A percentile compares a stretch with the other conserved stretches of the same genome.
These are phyloP conservation scores for Speoplatyrhinus poulsoni DNA, from an alignment of 2,113 vertebrate genomes.

Conservation along the genomic window DNA sequence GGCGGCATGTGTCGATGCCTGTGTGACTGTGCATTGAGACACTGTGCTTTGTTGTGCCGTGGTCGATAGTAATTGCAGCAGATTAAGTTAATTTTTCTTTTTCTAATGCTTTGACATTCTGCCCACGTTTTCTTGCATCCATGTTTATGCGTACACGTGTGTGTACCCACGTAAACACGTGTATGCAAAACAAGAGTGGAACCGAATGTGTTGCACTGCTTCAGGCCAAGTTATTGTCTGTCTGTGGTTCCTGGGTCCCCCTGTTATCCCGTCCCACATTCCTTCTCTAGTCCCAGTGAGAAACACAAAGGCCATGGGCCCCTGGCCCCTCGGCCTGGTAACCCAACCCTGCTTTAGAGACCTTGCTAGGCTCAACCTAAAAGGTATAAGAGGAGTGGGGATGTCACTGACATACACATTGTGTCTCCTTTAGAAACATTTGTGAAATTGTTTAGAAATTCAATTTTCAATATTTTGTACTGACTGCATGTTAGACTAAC, in stretches of 20 bases:
- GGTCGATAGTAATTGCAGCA: not conserved
- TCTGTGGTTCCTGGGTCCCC: constrained; percentile 46
- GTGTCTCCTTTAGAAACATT: too few relatives aligned
- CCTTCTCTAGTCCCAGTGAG: constrained; percentile 44
- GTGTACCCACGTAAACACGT: constrained; percentile 7
- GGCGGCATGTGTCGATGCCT: constrained; percentile 64
- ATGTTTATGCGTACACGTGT: not conserved
- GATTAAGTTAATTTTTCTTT: not conserved
- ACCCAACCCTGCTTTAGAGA: too few relatives aligned
- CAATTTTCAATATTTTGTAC: too few relatives aligned
- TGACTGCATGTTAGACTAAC: too few relatives aligned
- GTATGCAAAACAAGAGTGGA: constrained; percentile 11
- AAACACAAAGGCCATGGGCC: constrained; percentile 52
- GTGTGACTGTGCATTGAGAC: constrained; percentile 43
- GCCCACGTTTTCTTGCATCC: constrained; percentile 16
- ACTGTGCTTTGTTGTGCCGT: constrained; percentile 18
- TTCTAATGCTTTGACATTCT: too few relatives aligned
- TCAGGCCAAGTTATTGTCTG: constrained; percentile 23
- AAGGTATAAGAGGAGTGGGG: too few relatives aligned
- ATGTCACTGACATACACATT: too few relatives aligned
- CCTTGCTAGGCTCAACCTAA: too few relatives aligned
- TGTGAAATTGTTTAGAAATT: too few relatives aligned
- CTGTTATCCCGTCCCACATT: constrained; percentile 53
- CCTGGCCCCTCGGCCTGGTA: constrained; percentile 18
- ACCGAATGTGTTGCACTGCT: constrained; percentile 17